Evolutionary conservation across 35 echinoderm and acorn worm species (phyloP), one percentile per base, ranked within the genome.

Genomic region (Diadema setosum): DNA sequence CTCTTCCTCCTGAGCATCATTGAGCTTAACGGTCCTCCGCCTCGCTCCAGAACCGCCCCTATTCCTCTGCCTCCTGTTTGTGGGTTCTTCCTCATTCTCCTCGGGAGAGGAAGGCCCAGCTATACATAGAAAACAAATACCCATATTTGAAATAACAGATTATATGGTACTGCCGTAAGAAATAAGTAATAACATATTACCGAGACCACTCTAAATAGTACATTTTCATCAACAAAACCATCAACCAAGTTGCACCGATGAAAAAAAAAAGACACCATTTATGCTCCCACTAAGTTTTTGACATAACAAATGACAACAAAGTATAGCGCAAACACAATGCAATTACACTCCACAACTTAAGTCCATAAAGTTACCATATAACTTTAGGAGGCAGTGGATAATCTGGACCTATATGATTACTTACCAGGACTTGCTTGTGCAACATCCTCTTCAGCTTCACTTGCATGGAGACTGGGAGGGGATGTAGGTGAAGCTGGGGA

Each of bases 21-120:
- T 84, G 82, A 84, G 82, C 80, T 84, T 84, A 7, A 84, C 82
- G 82, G 82, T 84, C 82, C 14, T 84, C 45, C 50, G 82, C 82
- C 82, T 84, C 52, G 48, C 82, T 84, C 82, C 49, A 61, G 82
- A 84, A 84, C 82, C 45, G 82, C 82, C 49, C 48, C 82, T 61
- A 2, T 84, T 57, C 48, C 82, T 59, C 81, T 83, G 5, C 48
- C 21, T 83, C 45, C 50, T 49, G 81, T 83, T 83, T 2, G 48
- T 83, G 48, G 50, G 81, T 83, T 83, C 81, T 83, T 83, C 50
- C 45, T 83, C 43, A 27, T 59, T 14, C 16, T 83, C 81, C 46
- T 83, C 12, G n/a, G 2, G 81, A 83, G 81, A 59, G 81, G 45
- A 83, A 59, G 2, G 81, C 21, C 81, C 81, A 60, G 81, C 81